A percentile compares a stretch with the other conserved stretches of the same genome.
Evolutionary conservation across 2,797 vertebrate genomes (phyloP).

Genomic region (Aratinga solstitialis): DNA sequence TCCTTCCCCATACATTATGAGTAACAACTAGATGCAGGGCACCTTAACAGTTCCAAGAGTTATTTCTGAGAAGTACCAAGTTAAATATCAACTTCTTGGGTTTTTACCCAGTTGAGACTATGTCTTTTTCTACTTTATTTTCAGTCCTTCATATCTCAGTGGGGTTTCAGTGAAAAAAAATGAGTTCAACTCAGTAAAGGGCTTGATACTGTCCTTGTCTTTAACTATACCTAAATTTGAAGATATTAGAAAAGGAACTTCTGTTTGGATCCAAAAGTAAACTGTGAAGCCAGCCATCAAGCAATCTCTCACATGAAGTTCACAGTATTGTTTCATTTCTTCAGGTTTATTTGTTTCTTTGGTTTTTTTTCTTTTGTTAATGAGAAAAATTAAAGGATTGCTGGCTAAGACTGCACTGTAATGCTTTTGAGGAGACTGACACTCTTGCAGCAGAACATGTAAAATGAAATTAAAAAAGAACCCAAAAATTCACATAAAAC

Average conservation of each 20-base stretch:
- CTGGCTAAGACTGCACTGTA: not conserved
- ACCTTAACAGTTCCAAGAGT: not conserved
- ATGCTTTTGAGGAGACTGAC: not conserved
- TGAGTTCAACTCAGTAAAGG: not conserved
- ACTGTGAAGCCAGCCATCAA: not conserved
- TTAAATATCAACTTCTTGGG: not conserved
- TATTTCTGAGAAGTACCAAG: not conserved
- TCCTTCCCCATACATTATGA: not conserved
- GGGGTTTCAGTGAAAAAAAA: not conserved
- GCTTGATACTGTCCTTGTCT: not conserved
- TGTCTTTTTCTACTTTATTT: not conserved
- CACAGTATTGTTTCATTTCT: not conserved
- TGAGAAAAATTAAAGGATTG: not conserved
- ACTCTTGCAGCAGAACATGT: not conserved
- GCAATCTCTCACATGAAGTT: not conserved
- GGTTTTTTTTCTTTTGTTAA: not conserved
- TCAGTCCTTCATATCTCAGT: not conserved
- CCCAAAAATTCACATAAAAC: not conserved
- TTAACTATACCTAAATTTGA: not conserved
- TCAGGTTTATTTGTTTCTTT: not conserved
- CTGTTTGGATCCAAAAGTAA: not conserved
- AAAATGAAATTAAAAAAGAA: not conserved
- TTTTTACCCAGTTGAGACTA: not conserved
- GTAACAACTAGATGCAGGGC: not conserved
- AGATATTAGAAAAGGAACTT: not conserved